phyloP scores from a whole-genome alignment of 2,113 vertebrate species.

The Ctenodactylus gundi region DNA sequence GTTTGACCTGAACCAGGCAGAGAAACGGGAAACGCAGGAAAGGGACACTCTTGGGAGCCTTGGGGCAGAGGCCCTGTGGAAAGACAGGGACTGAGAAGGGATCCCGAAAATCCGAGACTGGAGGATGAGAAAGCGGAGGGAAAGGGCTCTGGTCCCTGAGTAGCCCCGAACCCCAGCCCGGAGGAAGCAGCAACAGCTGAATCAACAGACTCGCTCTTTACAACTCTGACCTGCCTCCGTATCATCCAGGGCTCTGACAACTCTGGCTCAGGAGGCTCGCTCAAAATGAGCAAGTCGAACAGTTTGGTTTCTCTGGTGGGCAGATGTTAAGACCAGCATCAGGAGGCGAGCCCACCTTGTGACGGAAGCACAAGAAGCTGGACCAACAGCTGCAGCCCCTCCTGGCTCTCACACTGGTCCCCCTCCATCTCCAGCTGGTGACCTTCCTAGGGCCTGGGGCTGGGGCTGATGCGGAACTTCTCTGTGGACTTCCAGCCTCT shows the following conservation, averaged over 20 bases:
- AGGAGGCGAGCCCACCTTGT: background rate
- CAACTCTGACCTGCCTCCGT: background rate
- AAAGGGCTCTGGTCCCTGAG: background rate
- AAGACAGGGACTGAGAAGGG: background rate
- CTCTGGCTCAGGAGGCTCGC: background rate
- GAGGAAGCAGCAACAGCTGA: slow-evolving; percentile 32
- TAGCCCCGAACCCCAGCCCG: background rate
- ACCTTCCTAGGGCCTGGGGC: accelerated
- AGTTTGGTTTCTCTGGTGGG: background rate
- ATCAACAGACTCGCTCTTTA: background rate
- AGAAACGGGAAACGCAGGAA: background rate
- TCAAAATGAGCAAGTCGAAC: background rate
- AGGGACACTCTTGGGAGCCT: background rate
- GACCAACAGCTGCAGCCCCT: background rate
- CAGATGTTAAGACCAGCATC: background rate
- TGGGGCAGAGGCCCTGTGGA: accelerated
- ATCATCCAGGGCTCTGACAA: background rate
- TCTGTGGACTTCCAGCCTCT: background rate
- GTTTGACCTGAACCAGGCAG: background rate
- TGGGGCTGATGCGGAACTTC: background rate
- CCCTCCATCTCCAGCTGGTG: too few relatives aligned
- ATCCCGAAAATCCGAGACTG: background rate
- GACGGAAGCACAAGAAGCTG: background rate
- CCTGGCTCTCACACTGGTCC: background rate
- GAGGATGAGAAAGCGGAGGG: background rate